Evolutionary conservation across 2,888 invertebrate genomes (phyloP).

Genomic region (Clanis bilineata): DNA sequence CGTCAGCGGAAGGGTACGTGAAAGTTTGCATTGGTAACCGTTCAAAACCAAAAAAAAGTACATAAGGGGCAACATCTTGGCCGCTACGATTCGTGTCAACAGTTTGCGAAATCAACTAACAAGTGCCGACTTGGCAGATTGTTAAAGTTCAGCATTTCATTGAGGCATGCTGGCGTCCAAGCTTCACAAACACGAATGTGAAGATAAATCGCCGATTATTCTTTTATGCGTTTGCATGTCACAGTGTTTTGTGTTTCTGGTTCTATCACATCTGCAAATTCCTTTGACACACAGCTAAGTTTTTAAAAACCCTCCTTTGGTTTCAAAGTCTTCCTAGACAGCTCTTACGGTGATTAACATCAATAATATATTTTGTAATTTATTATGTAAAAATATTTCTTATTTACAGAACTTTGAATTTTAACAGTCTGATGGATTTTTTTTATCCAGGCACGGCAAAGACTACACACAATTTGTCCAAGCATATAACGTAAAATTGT

Average conservation of each 20-base stretch:
- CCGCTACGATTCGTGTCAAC: constrained; percentile 50
- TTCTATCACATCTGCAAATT: constrained; percentile 27
- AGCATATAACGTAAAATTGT: no score
- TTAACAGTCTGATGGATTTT: no score
- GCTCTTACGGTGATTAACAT: no score
- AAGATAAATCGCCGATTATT: constrained; percentile 36
- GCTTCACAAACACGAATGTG: constrained; percentile 33
- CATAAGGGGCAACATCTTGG: constrained; percentile 51
- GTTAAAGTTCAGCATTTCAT: constrained; percentile 47
- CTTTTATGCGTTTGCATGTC: constrained; percentile 31
- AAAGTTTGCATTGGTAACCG: constrained; percentile 48
- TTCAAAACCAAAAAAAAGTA: constrained; percentile 56
- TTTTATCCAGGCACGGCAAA: no score
- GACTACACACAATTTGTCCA: no score
- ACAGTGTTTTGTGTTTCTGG: constrained; percentile 27
- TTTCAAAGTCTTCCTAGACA: no score
- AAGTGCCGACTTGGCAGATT: constrained; percentile 49
- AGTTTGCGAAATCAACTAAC: constrained; percentile 56
- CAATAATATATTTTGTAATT: no score
- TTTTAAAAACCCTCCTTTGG: no score
- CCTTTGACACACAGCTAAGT: no score
- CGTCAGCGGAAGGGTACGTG: constrained; percentile 37
- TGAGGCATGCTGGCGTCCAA: constrained; percentile 41
- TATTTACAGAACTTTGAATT: no score
- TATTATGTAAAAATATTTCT: no score